Percentiles rank a stretch among this genome's conserved stretches.
phyloP scores from a whole-genome alignment of 2,888 invertebrate species.

The Lamproptera curius region DNA sequence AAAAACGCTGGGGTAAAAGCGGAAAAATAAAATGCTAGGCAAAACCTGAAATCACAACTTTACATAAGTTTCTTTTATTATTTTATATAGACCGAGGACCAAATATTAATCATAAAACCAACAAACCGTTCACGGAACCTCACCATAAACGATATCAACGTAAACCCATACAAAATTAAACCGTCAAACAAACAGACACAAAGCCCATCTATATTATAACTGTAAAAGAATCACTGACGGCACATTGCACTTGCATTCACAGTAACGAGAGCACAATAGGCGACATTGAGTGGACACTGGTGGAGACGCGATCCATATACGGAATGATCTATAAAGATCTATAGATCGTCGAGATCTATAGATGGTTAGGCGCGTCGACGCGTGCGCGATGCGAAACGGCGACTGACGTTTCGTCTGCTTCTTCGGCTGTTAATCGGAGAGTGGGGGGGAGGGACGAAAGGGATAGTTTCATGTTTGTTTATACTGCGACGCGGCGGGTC shows the following conservation, averaged over 20 bases:
- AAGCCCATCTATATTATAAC: conserved; percentile 3
- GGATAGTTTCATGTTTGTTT: conserved; percentile 18
- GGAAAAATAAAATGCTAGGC: too few relatives aligned
- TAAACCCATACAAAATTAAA: neutral
- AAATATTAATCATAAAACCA: neutral
- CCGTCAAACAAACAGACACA: neutral
- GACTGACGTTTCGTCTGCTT: conserved; percentile 34
- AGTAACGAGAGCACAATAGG: conserved; percentile 31
- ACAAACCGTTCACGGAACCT: neutral
- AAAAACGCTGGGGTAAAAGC: too few relatives aligned
- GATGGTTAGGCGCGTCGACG: conserved; percentile 33
- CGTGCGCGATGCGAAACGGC: conserved; percentile 43
- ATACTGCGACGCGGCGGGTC: neutral
- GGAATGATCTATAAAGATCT: conserved; percentile 29
- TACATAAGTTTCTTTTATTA: too few relatives aligned
- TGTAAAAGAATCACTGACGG: conserved; percentile 1
- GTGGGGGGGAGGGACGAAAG: conserved; percentile 37
- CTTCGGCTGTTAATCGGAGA: conserved; percentile 46
- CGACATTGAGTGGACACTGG: conserved; percentile 24
- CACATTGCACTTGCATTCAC: conserved; percentile 26
- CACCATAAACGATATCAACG: conserved; percentile 3
- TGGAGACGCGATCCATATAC: conserved; percentile 26
- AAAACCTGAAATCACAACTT: too few relatives aligned
- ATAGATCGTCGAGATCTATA: conserved; percentile 29
- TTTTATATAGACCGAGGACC: too few relatives aligned